Conservation (phyloP, 1,140 invertebrate genomes). For the Drosophila insularis region DNA sequence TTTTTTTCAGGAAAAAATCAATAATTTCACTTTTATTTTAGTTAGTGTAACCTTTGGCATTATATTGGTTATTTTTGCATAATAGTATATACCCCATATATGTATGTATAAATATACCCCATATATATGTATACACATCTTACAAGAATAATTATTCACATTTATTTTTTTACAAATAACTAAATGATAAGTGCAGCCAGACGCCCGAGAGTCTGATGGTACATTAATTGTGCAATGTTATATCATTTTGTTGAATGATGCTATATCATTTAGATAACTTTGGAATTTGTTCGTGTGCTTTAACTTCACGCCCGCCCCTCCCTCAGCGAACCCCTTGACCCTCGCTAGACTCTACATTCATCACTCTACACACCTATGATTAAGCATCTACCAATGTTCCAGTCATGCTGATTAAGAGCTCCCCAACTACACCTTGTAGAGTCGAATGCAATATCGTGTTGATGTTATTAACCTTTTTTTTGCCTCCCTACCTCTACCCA, state of each 20-base stretch:
- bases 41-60: no score
- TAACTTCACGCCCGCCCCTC: background rate
- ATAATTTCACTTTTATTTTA: no score
- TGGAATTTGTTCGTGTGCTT: conserved; percentile 11
- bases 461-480: conserved; percentile 38
- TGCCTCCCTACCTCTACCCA: background rate
- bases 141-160: background rate
- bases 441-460: conserved; percentile 29
- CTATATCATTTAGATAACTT: conserved; percentile 8
- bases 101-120: background rate
- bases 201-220: background rate
- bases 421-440: conserved; percentile 9
- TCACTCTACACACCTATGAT: background rate
- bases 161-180: background rate
- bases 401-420: conserved; percentile 48
- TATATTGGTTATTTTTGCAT: no score
- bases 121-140: background rate
- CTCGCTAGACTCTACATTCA: no score
- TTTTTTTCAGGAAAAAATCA: no score
- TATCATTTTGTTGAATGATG: background rate
- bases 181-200: background rate
- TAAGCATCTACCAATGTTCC: conserved; percentile 20
- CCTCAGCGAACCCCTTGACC: background rate
- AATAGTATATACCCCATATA: background rate
- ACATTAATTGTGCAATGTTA: background rate